Evolutionary conservation across 2,797 vertebrate species (phyloP).

Genomic region (Myiotriccus ornatus): DNA sequence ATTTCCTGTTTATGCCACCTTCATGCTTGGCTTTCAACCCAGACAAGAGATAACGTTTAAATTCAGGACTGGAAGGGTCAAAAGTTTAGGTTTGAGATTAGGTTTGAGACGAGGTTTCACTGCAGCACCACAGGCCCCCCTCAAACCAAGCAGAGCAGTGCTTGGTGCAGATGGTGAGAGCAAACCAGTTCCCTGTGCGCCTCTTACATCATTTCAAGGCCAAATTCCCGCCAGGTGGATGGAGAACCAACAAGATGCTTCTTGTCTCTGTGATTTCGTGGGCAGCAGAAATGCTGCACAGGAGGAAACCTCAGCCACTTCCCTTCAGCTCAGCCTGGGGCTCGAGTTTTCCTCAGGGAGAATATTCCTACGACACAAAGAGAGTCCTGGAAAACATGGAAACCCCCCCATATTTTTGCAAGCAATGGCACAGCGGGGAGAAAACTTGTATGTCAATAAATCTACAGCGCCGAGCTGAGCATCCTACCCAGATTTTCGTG

Average conservation of each 20-base stretch:
- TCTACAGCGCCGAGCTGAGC: neutral
- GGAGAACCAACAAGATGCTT: neutral
- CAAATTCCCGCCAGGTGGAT: neutral
- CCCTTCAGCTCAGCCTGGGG: neutral
- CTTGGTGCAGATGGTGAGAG: neutral
- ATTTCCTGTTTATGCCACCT: neutral
- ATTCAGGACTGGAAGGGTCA: neutral
- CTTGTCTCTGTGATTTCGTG: neutral
- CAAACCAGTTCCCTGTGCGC: neutral
- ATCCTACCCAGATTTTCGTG: neutral
- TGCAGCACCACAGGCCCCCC: too few species aligned
- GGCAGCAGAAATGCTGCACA: neutral
- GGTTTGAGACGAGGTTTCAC: neutral
- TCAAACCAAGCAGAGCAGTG: fast-evolving
- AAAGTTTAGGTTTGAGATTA: neutral
- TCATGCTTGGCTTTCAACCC: neutral
- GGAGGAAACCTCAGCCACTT: neutral
- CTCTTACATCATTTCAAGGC: neutral
- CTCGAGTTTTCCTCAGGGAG: neutral
- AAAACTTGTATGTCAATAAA: neutral
- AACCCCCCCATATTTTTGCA: neutral
- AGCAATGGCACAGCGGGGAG: neutral
- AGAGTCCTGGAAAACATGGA: neutral
- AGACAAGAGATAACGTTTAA: neutral
- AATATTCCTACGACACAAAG: neutral